Evolutionary conservation across 2,888 invertebrate genomes (phyloP).

Genomic region (Thysanoteuthis rhombus): DNA sequence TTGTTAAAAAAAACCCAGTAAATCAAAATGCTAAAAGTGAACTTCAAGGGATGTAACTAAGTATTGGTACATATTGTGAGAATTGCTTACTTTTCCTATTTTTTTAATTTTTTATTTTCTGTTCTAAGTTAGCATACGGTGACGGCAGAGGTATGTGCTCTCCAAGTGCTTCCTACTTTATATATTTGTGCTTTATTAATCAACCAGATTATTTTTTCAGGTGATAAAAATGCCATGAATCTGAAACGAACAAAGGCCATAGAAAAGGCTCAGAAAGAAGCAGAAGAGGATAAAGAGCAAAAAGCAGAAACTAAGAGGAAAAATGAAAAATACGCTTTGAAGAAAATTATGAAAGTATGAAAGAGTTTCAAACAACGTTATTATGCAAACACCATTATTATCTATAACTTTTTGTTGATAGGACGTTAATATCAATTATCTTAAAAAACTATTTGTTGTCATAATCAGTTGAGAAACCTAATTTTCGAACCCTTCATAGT

Average conservation of each 20-base stretch:
- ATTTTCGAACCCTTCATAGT: not conserved
- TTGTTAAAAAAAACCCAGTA: too few species aligned
- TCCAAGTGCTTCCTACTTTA: too few species aligned
- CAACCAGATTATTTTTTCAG: constrained; percentile 42
- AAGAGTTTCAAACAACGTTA: not conserved
- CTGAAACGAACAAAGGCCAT: constrained; percentile 71
- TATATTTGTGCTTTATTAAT: not conserved
- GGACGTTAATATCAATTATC: too few species aligned
- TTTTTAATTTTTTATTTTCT: too few species aligned
- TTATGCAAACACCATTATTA: not conserved
- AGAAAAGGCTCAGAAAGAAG: constrained; percentile 67
- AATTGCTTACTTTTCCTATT: too few species aligned
- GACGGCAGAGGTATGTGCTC: too few species aligned
- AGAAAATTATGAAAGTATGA: constrained; percentile 72
- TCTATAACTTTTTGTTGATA: not conserved
- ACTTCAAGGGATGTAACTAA: too few species aligned
- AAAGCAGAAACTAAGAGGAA: constrained; percentile 59
- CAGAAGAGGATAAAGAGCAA: constrained; percentile 72
- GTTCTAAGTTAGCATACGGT: too few species aligned
- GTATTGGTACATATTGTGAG: too few species aligned
- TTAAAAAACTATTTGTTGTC: too few species aligned
- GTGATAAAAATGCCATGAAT: constrained; percentile 58
- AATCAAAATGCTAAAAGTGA: too few species aligned
- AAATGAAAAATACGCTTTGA: constrained; percentile 70
- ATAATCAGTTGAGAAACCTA: too few species aligned